Conservation (phyloP, 2,888 invertebrate genomes). For the Eupithecia insigniata region DNA sequence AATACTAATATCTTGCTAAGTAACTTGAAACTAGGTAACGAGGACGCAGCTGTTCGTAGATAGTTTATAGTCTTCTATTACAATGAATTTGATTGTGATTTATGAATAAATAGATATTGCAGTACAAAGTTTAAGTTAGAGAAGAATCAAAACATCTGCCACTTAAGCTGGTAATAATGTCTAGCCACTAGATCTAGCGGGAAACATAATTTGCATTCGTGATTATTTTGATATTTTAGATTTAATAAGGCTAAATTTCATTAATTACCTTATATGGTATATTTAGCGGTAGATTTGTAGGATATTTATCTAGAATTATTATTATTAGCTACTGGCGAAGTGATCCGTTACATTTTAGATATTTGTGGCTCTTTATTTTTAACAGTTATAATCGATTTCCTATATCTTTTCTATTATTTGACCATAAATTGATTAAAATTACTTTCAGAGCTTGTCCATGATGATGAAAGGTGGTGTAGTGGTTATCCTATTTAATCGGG, state of each 20-base stretch:
- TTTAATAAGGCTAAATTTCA: background rate
- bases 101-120: conserved; percentile 6
- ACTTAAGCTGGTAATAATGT: background rate
- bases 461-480: too few relatives aligned
- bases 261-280: background rate
- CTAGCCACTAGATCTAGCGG: background rate
- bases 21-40: conserved; percentile 49
- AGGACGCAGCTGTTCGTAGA: conserved; percentile 53
- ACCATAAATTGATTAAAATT: background rate
- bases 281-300: background rate
- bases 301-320: background rate
- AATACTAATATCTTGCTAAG: conserved; percentile 36
- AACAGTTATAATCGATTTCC: background rate
- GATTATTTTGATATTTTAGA: background rate
- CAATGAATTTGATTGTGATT: conserved; percentile 26
- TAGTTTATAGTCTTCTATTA: background rate
- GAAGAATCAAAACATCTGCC: background rate
- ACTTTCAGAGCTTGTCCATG: too few relatives aligned
- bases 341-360: background rate
- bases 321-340: background rate
- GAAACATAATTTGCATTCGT: background rate
- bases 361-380: background rate
- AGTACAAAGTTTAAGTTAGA: conserved; percentile 31
- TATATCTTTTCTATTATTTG: background rate
- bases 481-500: background rate